Base-by-base conservation (phyloP, 2,113 vertebrate genomes). In the Crypturellus undulatus region DNA sequence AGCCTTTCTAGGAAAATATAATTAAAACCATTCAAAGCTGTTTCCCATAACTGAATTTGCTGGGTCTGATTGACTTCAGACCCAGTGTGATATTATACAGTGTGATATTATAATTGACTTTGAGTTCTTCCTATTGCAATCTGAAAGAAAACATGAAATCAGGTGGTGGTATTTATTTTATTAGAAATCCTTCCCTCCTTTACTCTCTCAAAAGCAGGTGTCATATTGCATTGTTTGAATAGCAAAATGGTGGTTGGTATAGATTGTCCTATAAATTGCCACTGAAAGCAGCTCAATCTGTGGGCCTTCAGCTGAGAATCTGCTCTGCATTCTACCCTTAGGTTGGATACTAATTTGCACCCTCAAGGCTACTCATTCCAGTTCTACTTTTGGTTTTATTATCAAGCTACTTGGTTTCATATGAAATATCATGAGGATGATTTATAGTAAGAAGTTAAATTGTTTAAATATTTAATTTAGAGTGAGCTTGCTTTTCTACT, bases 1-100 rank as follows among this genome's bases (percentile, higher is more conserved):
- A 97, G 97, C 90, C 93, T 98, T 98, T 98, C 97, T 97, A 97
- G 96, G 96, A 98, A 98, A 98, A 96, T 94, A 97, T 96, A 98
- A 98, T 98, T 70, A 92, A 98, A 98, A 98, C 93, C 95, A 97
- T 97, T 97, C 90, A 96, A 94, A 96, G 79, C 87, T 94, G 40
- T 96, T 95, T 97, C 89, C 89, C 92, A 89, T 84, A 94, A 81
- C 85, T 79, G 89, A 92, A 94, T 91, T 83, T 96, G 88, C 84
- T 89, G 58, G 89, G 65, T 82, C 94, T 92, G 96, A 43, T 68
- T 96, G 90, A 96, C 72, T 96, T 92, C 52, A 54, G 92, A 95
- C 70, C 90, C 38, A 38, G 38, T 38, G 38, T 38, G 38, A 38
- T 38, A 38, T 38, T 86, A 69, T 97, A 80, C 93, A 76, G 36